These are phyloP conservation scores for Mantis religiosa DNA, from an alignment of 2,888 invertebrate species.

Conservation along the genomic window DNA sequence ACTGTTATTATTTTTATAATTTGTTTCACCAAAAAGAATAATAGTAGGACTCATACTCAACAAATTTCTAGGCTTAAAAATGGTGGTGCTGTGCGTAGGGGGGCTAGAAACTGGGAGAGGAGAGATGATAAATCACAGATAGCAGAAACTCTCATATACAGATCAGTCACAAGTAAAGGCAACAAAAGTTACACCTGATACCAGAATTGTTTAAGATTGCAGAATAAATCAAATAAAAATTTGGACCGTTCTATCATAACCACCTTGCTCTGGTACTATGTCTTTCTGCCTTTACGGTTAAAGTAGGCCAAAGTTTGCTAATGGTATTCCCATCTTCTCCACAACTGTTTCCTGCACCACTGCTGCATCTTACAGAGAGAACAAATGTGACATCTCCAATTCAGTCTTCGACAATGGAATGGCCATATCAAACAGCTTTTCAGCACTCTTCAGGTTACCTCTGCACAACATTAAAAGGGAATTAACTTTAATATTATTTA, in stretches of 20 bases:
- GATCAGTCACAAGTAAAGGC: neutral
- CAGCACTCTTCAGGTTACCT: conserved; percentile 75
- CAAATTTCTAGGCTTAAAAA: neutral
- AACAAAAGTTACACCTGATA: neutral
- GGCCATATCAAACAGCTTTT: conserved; percentile 85
- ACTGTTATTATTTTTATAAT: neutral
- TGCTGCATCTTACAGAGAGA: conserved; percentile 84
- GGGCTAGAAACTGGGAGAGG: neutral
- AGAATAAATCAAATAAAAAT: neutral
- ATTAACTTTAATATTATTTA: too few relatives aligned
- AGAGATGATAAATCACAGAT: neutral
- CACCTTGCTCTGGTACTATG: neutral
- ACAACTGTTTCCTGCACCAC: conserved; percentile 82
- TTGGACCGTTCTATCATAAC: neutral
- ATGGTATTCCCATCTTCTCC: conserved; percentile 59
- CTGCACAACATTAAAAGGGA: conserved; percentile 46
- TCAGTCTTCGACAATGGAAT: conserved; percentile 80
- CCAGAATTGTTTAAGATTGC: neutral
- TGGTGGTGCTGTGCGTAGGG: neutral
- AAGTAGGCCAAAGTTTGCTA: conserved; percentile 13
- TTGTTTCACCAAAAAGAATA: neutral
- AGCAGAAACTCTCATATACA: neutral
- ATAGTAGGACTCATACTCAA: neutral
- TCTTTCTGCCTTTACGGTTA: neutral
- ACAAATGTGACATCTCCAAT: conserved; percentile 86